phyloP scores from a whole-genome alignment of 2,888 invertebrate species.

The Drosophila melanocephala region DNA sequence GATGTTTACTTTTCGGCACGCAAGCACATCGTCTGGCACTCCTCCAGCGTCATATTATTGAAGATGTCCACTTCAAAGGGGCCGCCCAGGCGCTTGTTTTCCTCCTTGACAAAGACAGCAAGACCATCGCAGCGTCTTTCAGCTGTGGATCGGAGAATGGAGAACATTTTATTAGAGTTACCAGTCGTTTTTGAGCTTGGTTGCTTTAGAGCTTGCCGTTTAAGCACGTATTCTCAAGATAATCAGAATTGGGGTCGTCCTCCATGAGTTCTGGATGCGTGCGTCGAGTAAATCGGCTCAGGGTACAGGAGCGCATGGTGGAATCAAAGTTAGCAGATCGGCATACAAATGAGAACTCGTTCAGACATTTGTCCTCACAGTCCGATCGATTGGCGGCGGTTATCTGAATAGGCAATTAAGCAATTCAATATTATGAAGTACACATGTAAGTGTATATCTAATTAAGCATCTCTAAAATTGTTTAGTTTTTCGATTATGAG shows the following conservation, averaged over 20 bases:
- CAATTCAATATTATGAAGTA: constrained; percentile 6
- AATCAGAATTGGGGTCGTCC: constrained; percentile 95
- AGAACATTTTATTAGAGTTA: not conserved
- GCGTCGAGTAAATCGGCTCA: constrained; percentile 93
- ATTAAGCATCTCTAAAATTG: not conserved
- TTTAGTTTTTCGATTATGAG: not conserved
- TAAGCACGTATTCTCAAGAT: constrained; percentile 95
- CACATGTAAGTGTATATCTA: not conserved
- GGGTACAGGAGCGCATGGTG: constrained; percentile 91
- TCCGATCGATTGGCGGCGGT: constrained; percentile 94
- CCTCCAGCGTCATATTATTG: constrained; percentile 93
- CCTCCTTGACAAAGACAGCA: constrained; percentile 95
- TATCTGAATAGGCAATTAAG: constrained; percentile 67
- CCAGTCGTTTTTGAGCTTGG: not conserved
- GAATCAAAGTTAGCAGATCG: constrained; percentile 94
- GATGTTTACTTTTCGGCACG: constrained; percentile 91
- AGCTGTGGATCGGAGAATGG: constrained; percentile 86
- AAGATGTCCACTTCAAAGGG: constrained; percentile 95
- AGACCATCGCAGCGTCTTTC: constrained; percentile 94
- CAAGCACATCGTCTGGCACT: constrained; percentile 95
- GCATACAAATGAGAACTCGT: constrained; percentile 95
- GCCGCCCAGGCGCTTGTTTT: constrained; percentile 94
- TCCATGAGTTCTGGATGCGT: constrained; percentile 94
- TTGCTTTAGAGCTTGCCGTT: constrained; percentile 88
- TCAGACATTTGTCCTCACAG: constrained; percentile 95